Evolutionary conservation across 2,113 vertebrate genomes (phyloP).

Genomic region (Coptodon bakossiorum): DNA sequence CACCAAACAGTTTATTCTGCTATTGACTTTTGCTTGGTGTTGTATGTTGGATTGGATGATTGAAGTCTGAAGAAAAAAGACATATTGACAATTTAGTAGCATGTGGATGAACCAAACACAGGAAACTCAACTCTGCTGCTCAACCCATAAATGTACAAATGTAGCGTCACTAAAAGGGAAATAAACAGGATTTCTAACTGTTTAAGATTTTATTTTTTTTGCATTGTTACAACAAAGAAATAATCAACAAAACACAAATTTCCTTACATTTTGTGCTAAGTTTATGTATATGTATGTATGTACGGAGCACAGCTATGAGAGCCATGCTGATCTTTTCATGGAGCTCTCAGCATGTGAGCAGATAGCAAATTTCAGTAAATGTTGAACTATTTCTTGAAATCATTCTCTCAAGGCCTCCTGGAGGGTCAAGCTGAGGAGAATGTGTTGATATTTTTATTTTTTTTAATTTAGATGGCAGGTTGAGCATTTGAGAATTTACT

Average conservation of each 20-base stretch:
- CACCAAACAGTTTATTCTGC: neutral
- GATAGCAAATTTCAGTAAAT: neutral
- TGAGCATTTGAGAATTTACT: neutral
- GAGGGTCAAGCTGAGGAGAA: neutral
- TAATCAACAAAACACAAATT: neutral
- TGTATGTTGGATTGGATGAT: neutral
- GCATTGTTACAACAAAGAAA: neutral
- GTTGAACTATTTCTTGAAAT: neutral
- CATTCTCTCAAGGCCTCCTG: neutral
- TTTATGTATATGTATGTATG: neutral
- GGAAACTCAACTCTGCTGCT: neutral
- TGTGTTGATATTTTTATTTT: neutral
- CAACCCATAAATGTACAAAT: neutral
- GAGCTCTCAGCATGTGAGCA: neutral
- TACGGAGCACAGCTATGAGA: neutral
- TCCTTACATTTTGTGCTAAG: neutral
- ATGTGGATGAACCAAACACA: neutral
- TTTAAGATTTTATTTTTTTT: neutral
- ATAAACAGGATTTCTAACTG: neutral
- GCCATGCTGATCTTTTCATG: neutral
- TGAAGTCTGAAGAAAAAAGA: neutral
- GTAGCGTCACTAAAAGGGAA: neutral
- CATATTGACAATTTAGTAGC: neutral
- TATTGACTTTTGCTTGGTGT: neutral
- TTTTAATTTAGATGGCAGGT: neutral